Conservation (phyloP, 2,113 vertebrate genomes). For the Takifugu flavidus region DNA sequence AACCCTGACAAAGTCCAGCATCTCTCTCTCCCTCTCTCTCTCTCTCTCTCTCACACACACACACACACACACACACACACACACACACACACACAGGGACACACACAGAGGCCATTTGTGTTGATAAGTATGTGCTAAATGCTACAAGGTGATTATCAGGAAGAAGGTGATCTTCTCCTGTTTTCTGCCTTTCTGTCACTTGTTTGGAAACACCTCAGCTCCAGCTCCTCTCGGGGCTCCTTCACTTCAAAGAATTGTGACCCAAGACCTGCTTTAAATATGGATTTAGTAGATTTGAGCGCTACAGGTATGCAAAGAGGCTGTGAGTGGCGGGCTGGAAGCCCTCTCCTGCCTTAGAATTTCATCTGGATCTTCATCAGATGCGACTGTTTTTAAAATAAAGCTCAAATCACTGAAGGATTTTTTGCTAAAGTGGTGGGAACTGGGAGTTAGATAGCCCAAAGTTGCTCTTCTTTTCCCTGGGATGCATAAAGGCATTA, state of each 20-base stretch:
- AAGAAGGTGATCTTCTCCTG: conserved; percentile 51
- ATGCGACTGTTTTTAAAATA: neutral
- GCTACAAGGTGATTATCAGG: conserved; percentile 79
- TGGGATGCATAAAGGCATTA: conserved; percentile 59
- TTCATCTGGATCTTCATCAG: neutral
- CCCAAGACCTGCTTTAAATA: too few relatives aligned
- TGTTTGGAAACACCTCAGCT: conserved; percentile 33
- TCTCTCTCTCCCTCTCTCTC: conserved; percentile 21
- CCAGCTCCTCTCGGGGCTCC: conserved; percentile 36
- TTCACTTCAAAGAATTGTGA: conserved; percentile 53
- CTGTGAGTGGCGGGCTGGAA: neutral
- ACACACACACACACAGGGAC: conserved; percentile 33
- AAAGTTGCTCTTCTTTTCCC: conserved; percentile 38
- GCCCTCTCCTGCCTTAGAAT: neutral
- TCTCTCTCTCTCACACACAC: conserved; percentile 21
- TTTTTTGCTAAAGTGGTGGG: conserved; percentile 15
- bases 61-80: conserved; percentile 33
- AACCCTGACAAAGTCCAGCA: conserved; percentile 65
- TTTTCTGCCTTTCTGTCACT: conserved; percentile 41
- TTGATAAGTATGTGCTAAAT: conserved; percentile 82
- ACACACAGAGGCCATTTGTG: conserved; percentile 79
- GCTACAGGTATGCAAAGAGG: neutral
- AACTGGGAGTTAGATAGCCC: conserved; percentile 33
- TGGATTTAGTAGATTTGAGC: too few relatives aligned
- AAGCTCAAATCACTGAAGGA: neutral